Conservation (phyloP, 2,113 vertebrate species). For the Cricetomys ansorgei region DNA sequence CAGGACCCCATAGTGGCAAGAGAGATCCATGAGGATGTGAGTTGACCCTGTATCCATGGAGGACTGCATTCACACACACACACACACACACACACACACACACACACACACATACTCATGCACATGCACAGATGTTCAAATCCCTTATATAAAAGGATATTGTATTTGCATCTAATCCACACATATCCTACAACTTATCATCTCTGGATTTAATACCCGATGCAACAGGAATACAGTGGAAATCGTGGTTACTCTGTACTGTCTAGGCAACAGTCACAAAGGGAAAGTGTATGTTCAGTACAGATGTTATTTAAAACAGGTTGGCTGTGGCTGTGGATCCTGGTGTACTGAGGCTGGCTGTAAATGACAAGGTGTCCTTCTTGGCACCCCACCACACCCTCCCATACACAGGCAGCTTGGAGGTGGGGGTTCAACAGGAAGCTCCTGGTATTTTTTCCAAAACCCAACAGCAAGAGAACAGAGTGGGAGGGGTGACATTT, state of each 20-base stretch:
- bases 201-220: neutral
- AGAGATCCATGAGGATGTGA: neutral
- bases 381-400: neutral
- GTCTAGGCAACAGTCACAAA: neutral
- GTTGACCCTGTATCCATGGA: too few species aligned
- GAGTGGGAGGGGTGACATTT: neutral
- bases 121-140: neutral
- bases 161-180: neutral
- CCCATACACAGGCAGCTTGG: neutral
- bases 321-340: neutral
- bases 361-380: neutral
- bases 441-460: neutral
- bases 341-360: neutral
- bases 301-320: neutral
- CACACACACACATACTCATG: neutral
- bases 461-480: neutral
- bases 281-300: neutral
- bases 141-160: neutral
- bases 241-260: neutral
- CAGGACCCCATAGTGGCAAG: neutral
- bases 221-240: neutral
- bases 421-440: neutral
- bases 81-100: neutral
- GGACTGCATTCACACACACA: neutral
- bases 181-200: neutral